Percentiles rank a stretch among this genome's conserved stretches.
Conservation (phyloP, 2,888 invertebrate genomes). For the Netelia virgata region DNA sequence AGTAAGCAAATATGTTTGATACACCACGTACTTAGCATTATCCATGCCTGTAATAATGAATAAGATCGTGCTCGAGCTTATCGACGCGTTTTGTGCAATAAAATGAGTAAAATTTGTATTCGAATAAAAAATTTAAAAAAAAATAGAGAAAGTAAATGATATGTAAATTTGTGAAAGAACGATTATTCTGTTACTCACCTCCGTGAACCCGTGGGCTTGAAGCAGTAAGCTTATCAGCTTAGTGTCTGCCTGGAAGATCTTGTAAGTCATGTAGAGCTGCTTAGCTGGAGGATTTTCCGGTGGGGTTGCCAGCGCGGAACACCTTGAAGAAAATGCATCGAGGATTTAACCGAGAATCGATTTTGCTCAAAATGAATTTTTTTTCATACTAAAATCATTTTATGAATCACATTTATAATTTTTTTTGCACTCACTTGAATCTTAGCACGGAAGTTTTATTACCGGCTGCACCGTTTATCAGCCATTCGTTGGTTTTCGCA, state of each 20-base stretch:
- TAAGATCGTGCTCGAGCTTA: conserved; percentile 29
- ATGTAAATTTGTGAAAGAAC: not conserved
- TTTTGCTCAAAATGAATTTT: not conserved
- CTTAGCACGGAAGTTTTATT: conserved; percentile 80
- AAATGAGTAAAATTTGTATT: too few species aligned
- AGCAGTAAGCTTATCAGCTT: conserved; percentile 91
- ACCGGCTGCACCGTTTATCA: conserved; percentile 79
- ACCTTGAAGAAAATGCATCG: conserved; percentile 73
- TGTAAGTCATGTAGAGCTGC: conserved; percentile 91
- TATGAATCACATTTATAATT: not conserved
- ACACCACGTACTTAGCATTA: conserved; percentile 1
- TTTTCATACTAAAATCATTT: not conserved
- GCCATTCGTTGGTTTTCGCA: conserved; percentile 80
- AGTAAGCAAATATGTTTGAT: conserved; percentile 20
- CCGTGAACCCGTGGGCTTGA: conserved; percentile 91
- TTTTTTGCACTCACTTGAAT: conserved; percentile 80
- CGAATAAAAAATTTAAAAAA: not conserved
- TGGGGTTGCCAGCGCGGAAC: conserved; percentile 82
- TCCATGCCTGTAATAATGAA: conserved; percentile 39
- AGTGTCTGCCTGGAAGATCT: conserved; percentile 93
- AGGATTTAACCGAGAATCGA: conserved; percentile 12
- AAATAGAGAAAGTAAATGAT: not conserved
- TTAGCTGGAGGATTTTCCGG: conserved; percentile 83
- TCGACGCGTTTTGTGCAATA: too few species aligned
- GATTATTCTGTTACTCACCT: conserved; percentile 84